These are phyloP conservation scores for Styela plicata DNA, from an alignment of 23 tunicate species.

Conservation along the genomic window DNA sequence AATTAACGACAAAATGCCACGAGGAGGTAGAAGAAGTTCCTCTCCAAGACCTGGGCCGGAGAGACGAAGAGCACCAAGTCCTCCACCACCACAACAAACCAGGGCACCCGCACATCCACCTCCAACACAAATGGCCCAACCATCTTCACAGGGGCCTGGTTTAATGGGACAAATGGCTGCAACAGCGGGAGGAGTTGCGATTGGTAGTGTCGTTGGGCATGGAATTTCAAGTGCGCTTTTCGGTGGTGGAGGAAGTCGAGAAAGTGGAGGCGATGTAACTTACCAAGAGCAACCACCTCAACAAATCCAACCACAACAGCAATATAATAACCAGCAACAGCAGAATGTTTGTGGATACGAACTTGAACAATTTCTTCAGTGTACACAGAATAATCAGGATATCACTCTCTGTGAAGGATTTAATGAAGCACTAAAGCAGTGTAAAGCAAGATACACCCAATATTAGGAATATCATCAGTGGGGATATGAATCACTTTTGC, in stretches of 20 bases:
- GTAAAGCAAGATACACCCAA: slow-evolving; percentile 37
- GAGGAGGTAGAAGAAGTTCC: slow-evolving; percentile 51
- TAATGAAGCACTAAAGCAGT: slow-evolving; percentile 83
- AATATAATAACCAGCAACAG: slow-evolving; percentile 36
- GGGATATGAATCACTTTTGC: too few species aligned
- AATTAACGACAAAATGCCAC: slow-evolving; percentile 34
- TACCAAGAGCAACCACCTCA: slow-evolving; percentile 32
- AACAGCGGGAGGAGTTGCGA: slow-evolving; percentile 80
- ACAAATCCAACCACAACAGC: too few species aligned
- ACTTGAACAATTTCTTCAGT: slow-evolving; percentile 71
- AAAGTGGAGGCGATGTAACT: not conserved
- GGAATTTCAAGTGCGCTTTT: slow-evolving; percentile 62
- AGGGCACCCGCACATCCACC: slow-evolving; percentile 42
- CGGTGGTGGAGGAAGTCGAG: slow-evolving; percentile 44
- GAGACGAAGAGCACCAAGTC: slow-evolving; percentile 22
- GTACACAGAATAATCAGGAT: slow-evolving; percentile 79
- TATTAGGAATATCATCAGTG: too few species aligned
- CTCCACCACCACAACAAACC: slow-evolving; percentile 29
- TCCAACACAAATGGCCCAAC: slow-evolving; percentile 53
- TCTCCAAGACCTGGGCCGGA: slow-evolving; percentile 66
- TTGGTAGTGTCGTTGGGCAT: slow-evolving; percentile 81
- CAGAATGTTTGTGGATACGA: slow-evolving; percentile 71
- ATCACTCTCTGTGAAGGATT: slow-evolving; percentile 80
- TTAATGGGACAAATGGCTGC: slow-evolving; percentile 88
- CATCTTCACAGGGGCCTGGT: slow-evolving; percentile 60